A percentile compares a stretch with the other conserved stretches of the same genome.
phyloP scores from a whole-genome alignment of 1,140 invertebrate genomes.

The Neodiprion lecontei region DNA sequence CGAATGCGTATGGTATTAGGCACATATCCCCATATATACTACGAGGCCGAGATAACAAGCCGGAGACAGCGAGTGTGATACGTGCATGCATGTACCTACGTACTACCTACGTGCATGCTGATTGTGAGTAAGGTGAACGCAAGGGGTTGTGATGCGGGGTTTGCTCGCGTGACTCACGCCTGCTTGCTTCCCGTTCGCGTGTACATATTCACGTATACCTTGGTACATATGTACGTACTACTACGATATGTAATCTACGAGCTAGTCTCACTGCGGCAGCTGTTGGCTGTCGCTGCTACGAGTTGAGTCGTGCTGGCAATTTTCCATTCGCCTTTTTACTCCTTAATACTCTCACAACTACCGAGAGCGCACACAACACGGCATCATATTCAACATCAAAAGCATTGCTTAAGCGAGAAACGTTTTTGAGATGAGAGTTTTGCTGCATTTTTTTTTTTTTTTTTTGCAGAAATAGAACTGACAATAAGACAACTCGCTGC shows the following conservation, averaged over 20 bases:
- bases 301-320: neutral
- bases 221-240: neutral
- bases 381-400: no score
- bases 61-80: neutral
- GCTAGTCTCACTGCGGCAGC: no score
- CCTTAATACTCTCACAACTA: neutral
- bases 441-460: no score
- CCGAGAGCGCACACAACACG: no score
- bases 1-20: no score
- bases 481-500: no score
- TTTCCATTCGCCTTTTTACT: neutral
- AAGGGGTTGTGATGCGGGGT: neutral
- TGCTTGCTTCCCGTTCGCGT: neutral
- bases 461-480: no score
- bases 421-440: no score
- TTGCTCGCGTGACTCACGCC: constrained; percentile 1
- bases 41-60: neutral
- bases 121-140: neutral
- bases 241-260: no score
- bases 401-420: no score
- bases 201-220: neutral
- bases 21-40: neutral
- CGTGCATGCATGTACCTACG: neutral
- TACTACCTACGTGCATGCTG: no score
- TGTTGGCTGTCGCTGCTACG: no score